A percentile compares a stretch with the other conserved stretches of the same genome.
These are phyloP conservation scores for Tetranychus truncatus DNA, from an alignment of 2,888 invertebrate species.

Conservation along the genomic window DNA sequence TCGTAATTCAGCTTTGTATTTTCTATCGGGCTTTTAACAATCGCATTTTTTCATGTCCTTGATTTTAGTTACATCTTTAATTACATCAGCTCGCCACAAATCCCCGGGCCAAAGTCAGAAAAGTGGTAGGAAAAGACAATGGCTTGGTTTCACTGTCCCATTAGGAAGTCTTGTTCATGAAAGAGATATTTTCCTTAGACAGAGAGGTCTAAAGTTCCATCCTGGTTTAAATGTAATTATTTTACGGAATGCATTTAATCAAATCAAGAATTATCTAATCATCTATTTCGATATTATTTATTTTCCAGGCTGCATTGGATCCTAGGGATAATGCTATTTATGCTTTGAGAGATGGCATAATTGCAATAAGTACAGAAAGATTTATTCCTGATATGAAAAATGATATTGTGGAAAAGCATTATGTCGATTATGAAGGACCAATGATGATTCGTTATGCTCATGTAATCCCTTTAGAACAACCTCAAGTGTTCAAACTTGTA, in stretches of 20 bases:
- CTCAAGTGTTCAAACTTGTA: slow-evolving; percentile 17
- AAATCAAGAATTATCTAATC: background rate
- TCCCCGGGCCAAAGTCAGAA: background rate
- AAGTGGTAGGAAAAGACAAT: background rate
- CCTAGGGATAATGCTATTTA: slow-evolving; percentile 21
- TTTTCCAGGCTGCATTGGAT: slow-evolving; percentile 17
- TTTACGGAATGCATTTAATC: too few species aligned
- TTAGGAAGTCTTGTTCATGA: slow-evolving; percentile 15
- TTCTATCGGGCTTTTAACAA: too few species aligned
- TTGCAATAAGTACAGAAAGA: slow-evolving; percentile 20
- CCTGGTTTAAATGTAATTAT: slow-evolving; percentile 20
- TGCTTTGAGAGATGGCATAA: slow-evolving; percentile 17
- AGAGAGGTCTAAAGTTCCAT: slow-evolving; percentile 19
- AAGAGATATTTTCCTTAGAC: slow-evolving; percentile 16
- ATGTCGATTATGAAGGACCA: slow-evolving; percentile 10
- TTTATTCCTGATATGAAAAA: slow-evolving; percentile 16
- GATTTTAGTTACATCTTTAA: too few species aligned
- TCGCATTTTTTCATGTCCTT: too few species aligned
- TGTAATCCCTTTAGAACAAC: slow-evolving; percentile 16
- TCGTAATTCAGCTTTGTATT: too few species aligned
- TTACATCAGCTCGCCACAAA: background rate
- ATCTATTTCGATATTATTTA: background rate
- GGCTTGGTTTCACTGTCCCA: background rate
- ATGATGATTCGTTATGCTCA: slow-evolving; percentile 20
- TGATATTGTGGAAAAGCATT: slow-evolving; percentile 18